These are phyloP conservation scores for Melospiza georgiana DNA, from an alignment of 2,113 vertebrate species.

Conservation along the genomic window DNA sequence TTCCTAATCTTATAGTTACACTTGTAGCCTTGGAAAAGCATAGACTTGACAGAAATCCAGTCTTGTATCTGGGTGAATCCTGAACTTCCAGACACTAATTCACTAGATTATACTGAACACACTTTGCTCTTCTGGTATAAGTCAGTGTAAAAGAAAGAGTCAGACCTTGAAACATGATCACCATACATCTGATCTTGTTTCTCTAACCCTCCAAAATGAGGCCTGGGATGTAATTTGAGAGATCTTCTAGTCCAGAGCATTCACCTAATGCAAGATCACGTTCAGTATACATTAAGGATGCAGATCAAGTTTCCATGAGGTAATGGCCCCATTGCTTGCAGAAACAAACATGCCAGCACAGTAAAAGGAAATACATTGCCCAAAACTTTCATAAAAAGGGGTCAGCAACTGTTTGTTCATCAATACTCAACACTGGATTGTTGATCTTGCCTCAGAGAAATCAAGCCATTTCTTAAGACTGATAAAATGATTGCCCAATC, in stretches of 20 bases:
- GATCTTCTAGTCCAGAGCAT: accelerated
- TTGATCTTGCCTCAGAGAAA: background rate
- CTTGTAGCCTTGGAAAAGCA: background rate
- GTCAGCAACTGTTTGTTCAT: background rate
- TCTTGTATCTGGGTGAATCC: background rate
- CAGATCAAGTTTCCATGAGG: background rate
- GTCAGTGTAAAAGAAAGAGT: background rate
- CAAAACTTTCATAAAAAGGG: background rate
- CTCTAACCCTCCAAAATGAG: background rate
- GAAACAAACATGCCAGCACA: background rate
- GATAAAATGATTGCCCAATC: background rate
- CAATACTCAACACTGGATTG: background rate
- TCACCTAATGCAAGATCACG: background rate
- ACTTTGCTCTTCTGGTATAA: background rate
- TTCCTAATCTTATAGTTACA: background rate
- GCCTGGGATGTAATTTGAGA: background rate
- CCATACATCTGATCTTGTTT: background rate
- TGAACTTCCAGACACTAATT: background rate
- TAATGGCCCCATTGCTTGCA: background rate
- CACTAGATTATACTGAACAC: background rate
- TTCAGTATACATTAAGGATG: background rate
- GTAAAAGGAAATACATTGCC: background rate
- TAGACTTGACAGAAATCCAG: background rate
- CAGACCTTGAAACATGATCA: background rate
- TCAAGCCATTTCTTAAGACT: background rate